Evolutionary conservation across 2,113 vertebrate species (phyloP).

Genomic region (Turdus rufiventris): DNA sequence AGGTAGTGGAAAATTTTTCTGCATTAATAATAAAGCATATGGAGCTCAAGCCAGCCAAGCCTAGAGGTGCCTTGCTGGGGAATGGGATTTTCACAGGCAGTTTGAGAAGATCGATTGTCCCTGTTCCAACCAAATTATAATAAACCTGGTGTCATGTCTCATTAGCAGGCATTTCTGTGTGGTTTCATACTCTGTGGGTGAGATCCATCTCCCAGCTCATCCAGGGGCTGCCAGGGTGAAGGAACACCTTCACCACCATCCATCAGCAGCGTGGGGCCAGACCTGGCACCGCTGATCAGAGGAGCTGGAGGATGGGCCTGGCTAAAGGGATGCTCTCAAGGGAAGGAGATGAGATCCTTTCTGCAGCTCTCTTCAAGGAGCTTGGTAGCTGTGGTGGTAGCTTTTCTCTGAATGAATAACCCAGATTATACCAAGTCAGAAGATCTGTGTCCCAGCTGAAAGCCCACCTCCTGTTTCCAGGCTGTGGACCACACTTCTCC

Average conservation of each 20-base stretch:
- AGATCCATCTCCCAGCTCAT: background rate
- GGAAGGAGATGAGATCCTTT: background rate
- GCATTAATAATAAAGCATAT: background rate
- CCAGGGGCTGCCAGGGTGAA: background rate
- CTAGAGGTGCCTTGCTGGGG: background rate
- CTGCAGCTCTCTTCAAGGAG: background rate
- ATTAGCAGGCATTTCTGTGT: background rate
- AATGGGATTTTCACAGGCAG: constrained; percentile 18
- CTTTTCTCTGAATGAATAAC: background rate
- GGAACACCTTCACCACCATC: background rate
- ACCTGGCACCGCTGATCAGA: fast-evolving
- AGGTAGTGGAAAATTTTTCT: background rate
- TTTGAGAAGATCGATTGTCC: constrained; percentile 5
- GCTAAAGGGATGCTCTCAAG: background rate
- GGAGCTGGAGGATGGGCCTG: background rate
- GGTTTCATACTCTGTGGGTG: background rate
- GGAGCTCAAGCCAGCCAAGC: background rate
- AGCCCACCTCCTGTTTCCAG: background rate
- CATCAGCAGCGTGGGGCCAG: fast-evolving
- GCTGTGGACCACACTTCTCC: background rate
- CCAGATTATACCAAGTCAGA: background rate
- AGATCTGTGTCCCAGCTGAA: background rate
- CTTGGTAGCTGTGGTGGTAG: background rate
- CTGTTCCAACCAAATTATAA: background rate
- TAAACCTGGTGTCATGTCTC: constrained; percentile 12